These are phyloP conservation scores for Alligator mississippiensis DNA, from an alignment of 2,113 vertebrate genomes.

Conservation along the genomic window DNA sequence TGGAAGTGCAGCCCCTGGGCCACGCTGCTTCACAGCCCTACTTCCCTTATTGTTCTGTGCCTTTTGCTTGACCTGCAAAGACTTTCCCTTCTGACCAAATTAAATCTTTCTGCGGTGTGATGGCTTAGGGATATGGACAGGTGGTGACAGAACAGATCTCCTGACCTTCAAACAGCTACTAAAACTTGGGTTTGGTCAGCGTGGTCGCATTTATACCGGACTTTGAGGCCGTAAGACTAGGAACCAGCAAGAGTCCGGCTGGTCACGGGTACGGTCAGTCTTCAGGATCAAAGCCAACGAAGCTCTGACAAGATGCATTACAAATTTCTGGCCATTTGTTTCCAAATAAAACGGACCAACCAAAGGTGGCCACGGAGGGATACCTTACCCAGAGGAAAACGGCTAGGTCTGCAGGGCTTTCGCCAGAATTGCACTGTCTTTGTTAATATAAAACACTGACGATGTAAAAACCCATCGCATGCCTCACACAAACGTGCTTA, in stretches of 20 bases:
- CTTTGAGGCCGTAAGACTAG: background rate
- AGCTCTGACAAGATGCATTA: constrained; percentile 37
- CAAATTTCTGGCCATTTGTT: constrained; percentile 48
- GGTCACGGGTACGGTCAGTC: background rate
- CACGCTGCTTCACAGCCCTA: background rate
- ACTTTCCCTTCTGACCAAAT: background rate
- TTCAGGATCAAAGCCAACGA: background rate
- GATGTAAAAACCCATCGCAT: constrained; percentile 74
- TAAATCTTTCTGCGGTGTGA: background rate
- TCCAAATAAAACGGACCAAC: constrained; percentile 44
- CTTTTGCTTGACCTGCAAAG: background rate
- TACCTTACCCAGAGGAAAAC: constrained; percentile 1
- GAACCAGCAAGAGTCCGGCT: background rate
- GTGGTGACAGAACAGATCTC: background rate
- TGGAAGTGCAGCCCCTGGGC: background rate
- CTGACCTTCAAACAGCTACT: background rate
- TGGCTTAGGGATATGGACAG: background rate
- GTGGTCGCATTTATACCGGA: background rate
- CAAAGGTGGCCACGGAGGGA: constrained; percentile 57
- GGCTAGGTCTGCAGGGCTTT: constrained; percentile 45
- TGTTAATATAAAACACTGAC: constrained; percentile 69
- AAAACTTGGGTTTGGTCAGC: background rate
- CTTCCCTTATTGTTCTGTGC: background rate
- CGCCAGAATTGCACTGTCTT: constrained; percentile 57
- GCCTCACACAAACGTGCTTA: constrained; percentile 76